Evolutionary conservation across 2,888 invertebrate genomes (phyloP).

Genomic region (Lasioglossum calceatum): DNA sequence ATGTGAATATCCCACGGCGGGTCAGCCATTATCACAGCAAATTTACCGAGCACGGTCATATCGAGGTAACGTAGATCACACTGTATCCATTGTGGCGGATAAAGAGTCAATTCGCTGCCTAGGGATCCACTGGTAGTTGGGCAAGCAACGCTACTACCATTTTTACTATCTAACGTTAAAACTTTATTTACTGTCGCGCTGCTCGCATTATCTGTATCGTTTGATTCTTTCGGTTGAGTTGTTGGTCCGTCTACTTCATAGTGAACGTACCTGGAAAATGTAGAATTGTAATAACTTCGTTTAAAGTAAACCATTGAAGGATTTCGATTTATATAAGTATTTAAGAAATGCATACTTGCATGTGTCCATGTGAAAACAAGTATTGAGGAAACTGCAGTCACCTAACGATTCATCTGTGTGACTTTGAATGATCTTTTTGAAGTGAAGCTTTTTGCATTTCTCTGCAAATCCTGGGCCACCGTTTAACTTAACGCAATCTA

Average conservation of each 20-base stretch:
- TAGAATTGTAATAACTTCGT: slow-evolving; percentile 6
- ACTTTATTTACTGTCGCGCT: slow-evolving; percentile 55
- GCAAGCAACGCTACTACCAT: slow-evolving; percentile 54
- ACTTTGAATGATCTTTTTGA: slow-evolving; percentile 97
- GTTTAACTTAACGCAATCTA: slow-evolving; percentile 89
- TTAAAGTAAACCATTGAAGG: neutral
- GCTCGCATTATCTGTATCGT: slow-evolving; percentile 72
- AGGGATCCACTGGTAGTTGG: slow-evolving; percentile 72
- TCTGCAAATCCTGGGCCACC: slow-evolving; percentile 83
- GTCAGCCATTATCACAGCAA: slow-evolving; percentile 99
- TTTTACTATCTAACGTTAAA: slow-evolving; percentile 66
- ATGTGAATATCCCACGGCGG: slow-evolving; percentile 99
- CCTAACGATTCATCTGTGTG: slow-evolving; percentile 98
- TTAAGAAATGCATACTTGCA: slow-evolving; percentile 89
- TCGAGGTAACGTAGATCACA: slow-evolving; percentile 97
- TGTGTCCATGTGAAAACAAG: slow-evolving; percentile 99
- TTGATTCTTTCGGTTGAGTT: slow-evolving; percentile 84
- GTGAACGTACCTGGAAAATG: slow-evolving; percentile 92
- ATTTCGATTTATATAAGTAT: neutral
- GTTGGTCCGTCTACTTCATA: slow-evolving; percentile 95
- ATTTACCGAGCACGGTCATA: slow-evolving; percentile 97
- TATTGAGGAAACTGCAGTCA: slow-evolving; percentile 98
- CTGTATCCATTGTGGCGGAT: slow-evolving; percentile 98
- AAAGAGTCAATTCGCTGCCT: slow-evolving; percentile 88
- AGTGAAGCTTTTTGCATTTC: slow-evolving; percentile 96